phyloP scores from a whole-genome alignment of 2,113 vertebrate species.

The Martes martes region DNA sequence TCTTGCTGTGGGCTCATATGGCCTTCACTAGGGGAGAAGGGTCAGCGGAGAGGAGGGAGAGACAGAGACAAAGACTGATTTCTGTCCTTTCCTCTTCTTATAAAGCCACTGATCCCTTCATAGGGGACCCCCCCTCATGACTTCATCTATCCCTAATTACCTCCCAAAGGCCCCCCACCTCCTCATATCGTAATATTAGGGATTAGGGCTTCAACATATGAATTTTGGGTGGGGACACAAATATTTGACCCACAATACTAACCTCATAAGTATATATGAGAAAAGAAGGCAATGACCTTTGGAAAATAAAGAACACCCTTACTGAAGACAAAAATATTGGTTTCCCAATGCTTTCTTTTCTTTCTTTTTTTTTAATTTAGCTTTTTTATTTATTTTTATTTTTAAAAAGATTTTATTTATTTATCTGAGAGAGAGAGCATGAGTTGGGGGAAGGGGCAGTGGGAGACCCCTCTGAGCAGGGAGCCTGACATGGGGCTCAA shows the following conservation, averaged over 20 bases:
- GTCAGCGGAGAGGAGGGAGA: not conserved
- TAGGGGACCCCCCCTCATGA: not conserved
- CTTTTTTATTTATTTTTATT: not conserved
- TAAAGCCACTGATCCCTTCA: not conserved
- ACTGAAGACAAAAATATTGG: not conserved
- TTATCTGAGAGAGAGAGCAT: not conserved
- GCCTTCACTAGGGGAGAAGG: too few species aligned
- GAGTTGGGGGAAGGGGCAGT: not conserved
- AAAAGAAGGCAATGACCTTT: not conserved
- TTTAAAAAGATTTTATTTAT: not conserved
- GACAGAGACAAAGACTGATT: not conserved
- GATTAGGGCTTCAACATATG: not conserved
- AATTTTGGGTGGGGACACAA: not conserved
- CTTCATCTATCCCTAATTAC: not conserved
- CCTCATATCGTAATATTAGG: too few species aligned
- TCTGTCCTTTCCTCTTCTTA: not conserved
- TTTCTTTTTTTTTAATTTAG: not conserved
- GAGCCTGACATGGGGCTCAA: not conserved
- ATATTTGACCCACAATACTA: not conserved
- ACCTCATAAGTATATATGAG: not conserved
- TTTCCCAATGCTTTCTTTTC: not conserved
- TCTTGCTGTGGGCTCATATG: not conserved
- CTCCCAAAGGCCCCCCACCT: not conserved
- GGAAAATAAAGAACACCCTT: not conserved
- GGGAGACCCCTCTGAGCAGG: not conserved